Evolutionary conservation across 2,888 invertebrate genomes (phyloP).

Genomic region (Watsonalla binaria): DNA sequence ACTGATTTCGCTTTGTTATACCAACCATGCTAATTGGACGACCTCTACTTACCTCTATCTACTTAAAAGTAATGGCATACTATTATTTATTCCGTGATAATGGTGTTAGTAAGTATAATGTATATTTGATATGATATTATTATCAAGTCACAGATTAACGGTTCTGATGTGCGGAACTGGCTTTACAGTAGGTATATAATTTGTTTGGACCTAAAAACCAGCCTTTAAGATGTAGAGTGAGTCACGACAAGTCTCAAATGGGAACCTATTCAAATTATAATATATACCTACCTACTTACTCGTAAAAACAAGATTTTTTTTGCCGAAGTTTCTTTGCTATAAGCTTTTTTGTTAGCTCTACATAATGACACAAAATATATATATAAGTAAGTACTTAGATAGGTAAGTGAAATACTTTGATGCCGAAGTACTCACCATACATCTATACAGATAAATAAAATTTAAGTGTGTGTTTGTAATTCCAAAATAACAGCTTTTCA

Average conservation of each 20-base stretch:
- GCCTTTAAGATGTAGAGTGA: conserved; percentile 9
- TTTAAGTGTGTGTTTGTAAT: too few species aligned
- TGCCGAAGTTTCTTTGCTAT: neutral
- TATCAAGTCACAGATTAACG: too few species aligned
- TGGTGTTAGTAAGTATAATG: too few species aligned
- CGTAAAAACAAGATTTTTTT: neutral
- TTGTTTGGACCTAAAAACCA: conserved; percentile 5
- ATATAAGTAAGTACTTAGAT: neutral
- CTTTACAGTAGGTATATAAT: conserved; percentile 1
- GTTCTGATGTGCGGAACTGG: too few species aligned
- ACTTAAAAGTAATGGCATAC: too few species aligned
- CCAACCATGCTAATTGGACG: too few species aligned
- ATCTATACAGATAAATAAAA: too few species aligned
- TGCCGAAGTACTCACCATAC: neutral
- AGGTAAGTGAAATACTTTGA: neutral
- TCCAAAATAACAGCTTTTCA: too few species aligned
- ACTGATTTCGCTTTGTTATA: too few species aligned
- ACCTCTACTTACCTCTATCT: too few species aligned
- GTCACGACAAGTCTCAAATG: conserved; percentile 2
- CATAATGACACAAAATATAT: conserved; percentile 1
- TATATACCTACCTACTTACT: neutral
- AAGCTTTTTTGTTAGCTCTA: neutral
- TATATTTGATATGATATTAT: too few species aligned
- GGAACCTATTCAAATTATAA: conserved; percentile 8
- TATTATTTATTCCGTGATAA: too few species aligned